These are phyloP conservation scores for Corythoichthys haematopterus DNA, from an alignment of 2,113 vertebrate genomes.

Conservation along the genomic window DNA sequence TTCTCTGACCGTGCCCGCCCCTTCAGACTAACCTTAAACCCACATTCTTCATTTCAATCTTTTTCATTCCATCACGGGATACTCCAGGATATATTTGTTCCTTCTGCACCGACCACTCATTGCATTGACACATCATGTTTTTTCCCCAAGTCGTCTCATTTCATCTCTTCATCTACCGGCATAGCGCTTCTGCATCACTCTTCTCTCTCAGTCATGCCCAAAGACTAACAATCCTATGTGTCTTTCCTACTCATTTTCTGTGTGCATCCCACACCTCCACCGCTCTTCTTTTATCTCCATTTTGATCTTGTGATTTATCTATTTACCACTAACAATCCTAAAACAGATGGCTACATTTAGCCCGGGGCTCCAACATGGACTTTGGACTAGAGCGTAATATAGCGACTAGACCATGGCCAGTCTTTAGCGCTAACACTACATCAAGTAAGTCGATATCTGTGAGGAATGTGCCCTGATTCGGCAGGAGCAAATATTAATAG, in stretches of 20 bases:
- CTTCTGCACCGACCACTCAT: conserved; percentile 15
- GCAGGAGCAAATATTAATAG: conserved; percentile 60
- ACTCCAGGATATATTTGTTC: conserved; percentile 34
- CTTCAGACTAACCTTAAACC: conserved; percentile 36
- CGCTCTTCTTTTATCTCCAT: conserved; percentile 48
- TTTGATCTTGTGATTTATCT: conserved; percentile 60
- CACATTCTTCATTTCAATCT: conserved; percentile 45
- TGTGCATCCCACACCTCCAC: conserved; percentile 7
- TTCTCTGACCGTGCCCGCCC: not conserved
- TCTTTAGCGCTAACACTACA: conserved; percentile 56
- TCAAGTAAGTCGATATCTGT: conserved; percentile 63
- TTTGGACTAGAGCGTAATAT: conserved; percentile 52
- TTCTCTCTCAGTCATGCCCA: not conserved
- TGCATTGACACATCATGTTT: conserved; percentile 28
- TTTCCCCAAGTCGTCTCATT: conserved; percentile 23
- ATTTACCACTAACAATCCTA: conserved; percentile 56
- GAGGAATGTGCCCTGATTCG: conserved; percentile 47
- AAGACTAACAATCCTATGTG: not conserved
- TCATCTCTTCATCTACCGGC: conserved; percentile 26
- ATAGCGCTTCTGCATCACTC: conserved; percentile 10
- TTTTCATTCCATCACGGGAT: conserved; percentile 43
- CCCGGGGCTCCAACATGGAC: conserved; percentile 66
- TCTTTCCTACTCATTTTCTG: conserved; percentile 26
- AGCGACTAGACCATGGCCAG: conserved; percentile 22
- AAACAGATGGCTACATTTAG: conserved; percentile 70